Percentiles rank a stretch among this genome's conserved stretches.
Evolutionary conservation across 2,113 vertebrate genomes (phyloP).

Genomic region (Prolemur simus): DNA sequence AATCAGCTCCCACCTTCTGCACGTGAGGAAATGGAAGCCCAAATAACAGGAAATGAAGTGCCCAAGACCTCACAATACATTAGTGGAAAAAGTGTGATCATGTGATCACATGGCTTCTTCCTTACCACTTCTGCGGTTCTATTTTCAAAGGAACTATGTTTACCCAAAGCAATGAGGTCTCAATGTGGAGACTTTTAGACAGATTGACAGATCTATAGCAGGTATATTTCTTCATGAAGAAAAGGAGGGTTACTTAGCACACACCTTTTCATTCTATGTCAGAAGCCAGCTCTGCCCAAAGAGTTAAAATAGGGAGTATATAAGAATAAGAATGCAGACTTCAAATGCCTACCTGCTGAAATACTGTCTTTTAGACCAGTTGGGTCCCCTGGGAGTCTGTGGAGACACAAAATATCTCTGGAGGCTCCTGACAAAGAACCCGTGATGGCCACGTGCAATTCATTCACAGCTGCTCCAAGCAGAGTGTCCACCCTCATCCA

Average conservation of each 20-base stretch:
- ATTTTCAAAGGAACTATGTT: not conserved
- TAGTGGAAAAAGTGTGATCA: not conserved
- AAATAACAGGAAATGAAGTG: not conserved
- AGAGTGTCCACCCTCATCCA: not conserved
- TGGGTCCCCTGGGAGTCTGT: not conserved
- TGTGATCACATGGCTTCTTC: not conserved
- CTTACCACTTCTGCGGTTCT: not conserved
- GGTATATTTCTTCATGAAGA: not conserved
- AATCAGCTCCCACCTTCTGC: not conserved
- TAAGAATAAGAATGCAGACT: not conserved
- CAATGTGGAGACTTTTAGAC: not conserved
- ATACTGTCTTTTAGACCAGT: slow-evolving; percentile 40
- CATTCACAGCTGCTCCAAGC: slow-evolving; percentile 6
- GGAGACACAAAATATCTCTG: not conserved
- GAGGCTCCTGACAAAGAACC: not conserved
- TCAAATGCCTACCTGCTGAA: not conserved
- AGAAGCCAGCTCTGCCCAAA: not conserved
- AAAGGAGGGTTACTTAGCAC: not conserved
- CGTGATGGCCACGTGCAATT: not conserved
- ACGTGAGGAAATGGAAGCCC: not conserved
- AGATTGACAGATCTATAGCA: not conserved
- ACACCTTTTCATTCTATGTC: not conserved
- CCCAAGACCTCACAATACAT: not conserved
- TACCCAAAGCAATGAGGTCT: not conserved
- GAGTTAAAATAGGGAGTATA: not conserved